These are phyloP conservation scores for Telmatherina bonti DNA, from an alignment of 2,797 vertebrate genomes.

Conservation along the genomic window DNA sequence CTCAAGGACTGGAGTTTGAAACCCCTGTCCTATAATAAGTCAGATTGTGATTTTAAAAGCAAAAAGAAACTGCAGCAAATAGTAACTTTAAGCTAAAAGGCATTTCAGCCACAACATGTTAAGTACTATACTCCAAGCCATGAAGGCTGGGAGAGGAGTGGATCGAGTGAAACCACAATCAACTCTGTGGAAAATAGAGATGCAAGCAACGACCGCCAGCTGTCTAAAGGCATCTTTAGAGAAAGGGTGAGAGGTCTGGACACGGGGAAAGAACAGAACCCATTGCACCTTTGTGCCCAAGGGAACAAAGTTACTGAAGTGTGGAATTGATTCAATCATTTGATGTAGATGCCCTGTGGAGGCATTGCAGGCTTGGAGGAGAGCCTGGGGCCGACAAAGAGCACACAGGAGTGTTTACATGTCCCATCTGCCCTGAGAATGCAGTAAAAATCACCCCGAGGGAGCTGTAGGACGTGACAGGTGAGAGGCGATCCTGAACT, in stretches of 20 bases:
- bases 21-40: too few species aligned
- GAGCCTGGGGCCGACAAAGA: neutral
- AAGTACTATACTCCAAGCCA: too few species aligned
- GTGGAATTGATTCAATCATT: slow-evolving; percentile 12
- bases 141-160: neutral
- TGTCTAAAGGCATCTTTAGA: slow-evolving; percentile 5
- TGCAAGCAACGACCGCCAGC: neutral
- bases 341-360: slow-evolving; percentile 12
- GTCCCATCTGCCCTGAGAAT: slow-evolving; percentile 8
- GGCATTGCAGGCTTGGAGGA: neutral
- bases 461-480: slow-evolving; percentile 5
- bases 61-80: too few species aligned
- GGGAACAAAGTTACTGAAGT: slow-evolving; percentile 10
- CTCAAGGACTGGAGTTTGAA: too few species aligned
- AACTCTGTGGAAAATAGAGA: neutral
- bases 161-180: slow-evolving; percentile 4
- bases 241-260: slow-evolving; percentile 1
- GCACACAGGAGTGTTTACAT: slow-evolving; percentile 16
- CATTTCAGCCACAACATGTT: too few species aligned
- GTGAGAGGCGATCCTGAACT: neutral
- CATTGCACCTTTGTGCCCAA: neutral
- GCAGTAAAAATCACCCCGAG: neutral
- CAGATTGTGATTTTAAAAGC: too few species aligned
- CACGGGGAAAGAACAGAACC: neutral
- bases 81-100: too few species aligned